Conservation (phyloP, 2,113 vertebrate genomes). For the Mus musculus region DNA sequence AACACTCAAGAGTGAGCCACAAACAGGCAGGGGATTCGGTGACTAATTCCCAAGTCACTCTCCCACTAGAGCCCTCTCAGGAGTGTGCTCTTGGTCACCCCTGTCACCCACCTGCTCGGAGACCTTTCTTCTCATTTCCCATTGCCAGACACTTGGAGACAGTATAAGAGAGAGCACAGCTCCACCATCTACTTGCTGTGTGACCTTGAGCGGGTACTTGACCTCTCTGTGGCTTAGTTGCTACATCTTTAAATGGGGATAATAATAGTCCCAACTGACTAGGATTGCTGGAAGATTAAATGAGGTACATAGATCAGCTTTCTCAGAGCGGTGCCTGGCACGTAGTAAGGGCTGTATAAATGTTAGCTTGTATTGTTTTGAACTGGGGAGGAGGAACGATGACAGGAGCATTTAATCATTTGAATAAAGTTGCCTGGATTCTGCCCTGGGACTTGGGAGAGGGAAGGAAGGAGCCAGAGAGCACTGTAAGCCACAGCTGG, state of each 20-base stretch:
- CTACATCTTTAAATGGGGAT: constrained; percentile 58
- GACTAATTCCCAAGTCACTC: not conserved
- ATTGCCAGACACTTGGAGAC: not conserved
- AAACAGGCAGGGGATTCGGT: not conserved
- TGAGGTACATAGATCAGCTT: constrained; percentile 11
- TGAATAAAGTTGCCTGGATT: constrained; percentile 66
- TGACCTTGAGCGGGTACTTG: constrained; percentile 59
- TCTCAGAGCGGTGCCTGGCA: constrained; percentile 50
- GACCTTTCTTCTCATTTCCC: not conserved
- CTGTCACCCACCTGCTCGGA: not conserved
- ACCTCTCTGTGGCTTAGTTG: constrained; percentile 43
- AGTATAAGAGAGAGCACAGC: not conserved
- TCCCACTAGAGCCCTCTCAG: not conserved
- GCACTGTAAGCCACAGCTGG: not conserved
- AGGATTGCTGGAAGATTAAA: constrained; percentile 29
- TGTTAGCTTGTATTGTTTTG: constrained; percentile 68
- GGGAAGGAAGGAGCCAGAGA: not conserved
- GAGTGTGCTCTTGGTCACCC: not conserved
- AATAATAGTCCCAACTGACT: constrained; percentile 47
- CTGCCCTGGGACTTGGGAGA: not conserved
- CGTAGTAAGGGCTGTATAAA: constrained; percentile 69
- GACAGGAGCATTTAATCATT: constrained; percentile 66
- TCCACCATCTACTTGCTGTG: constrained; percentile 10
- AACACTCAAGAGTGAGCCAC: not conserved
- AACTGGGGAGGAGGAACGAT: constrained; percentile 50